Percentiles rank a stretch among this genome's conserved stretches.
Evolutionary conservation across 2,113 vertebrate genomes (phyloP).

Genomic region (Pedetes capensis): DNA sequence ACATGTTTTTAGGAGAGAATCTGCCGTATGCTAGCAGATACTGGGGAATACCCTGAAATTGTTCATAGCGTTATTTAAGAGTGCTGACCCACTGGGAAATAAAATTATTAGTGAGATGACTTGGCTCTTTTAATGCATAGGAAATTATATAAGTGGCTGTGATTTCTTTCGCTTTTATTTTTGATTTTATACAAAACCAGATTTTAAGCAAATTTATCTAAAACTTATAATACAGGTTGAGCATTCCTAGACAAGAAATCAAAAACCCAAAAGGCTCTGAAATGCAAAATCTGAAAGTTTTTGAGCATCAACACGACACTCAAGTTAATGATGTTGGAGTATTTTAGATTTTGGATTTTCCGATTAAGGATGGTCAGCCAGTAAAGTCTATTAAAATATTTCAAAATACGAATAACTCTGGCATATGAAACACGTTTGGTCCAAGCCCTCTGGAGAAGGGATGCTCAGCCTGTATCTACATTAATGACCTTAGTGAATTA

Average conservation of each 20-base stretch:
- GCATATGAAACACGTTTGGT: background rate
- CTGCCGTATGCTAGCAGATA: background rate
- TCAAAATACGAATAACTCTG: background rate
- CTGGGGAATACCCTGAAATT: background rate
- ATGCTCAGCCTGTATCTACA: background rate
- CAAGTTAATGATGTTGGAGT: background rate
- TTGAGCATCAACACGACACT: background rate
- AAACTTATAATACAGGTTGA: background rate
- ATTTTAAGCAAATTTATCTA: background rate
- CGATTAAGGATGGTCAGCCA: background rate
- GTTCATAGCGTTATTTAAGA: background rate
- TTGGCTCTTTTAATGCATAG: background rate
- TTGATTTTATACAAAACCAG: slow-evolving; percentile 17
- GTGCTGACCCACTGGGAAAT: background rate
- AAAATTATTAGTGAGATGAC: background rate
- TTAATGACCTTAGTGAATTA: background rate
- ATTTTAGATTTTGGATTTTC: background rate
- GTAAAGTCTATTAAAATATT: background rate
- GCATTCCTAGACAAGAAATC: background rate
- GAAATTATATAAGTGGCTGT: background rate
- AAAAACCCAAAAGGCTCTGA: background rate
- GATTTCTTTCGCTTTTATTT: too few relatives aligned
- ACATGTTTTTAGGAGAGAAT: background rate
- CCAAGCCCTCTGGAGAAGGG: background rate
- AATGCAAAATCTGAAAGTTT: background rate